phyloP scores from a whole-genome alignment of 2,888 invertebrate genomes.

The Apamea monoglypha region DNA sequence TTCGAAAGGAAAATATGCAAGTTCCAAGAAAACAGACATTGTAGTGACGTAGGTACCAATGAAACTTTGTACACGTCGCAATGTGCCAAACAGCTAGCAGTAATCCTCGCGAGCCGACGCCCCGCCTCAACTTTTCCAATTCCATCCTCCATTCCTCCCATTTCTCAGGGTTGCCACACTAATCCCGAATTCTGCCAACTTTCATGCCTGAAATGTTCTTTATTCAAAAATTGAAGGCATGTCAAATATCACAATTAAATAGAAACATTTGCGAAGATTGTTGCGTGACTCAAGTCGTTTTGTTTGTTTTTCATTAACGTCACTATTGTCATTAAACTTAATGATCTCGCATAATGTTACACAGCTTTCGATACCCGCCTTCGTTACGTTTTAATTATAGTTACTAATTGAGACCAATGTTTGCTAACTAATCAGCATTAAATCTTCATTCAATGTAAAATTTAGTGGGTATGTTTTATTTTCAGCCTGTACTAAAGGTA shows the following conservation, averaged over 20 bases:
- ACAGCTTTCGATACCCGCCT: constrained; percentile 49
- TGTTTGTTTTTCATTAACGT: constrained; percentile 64
- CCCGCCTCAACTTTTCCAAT: constrained; percentile 85
- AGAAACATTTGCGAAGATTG: constrained; percentile 59
- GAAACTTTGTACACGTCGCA: constrained; percentile 77
- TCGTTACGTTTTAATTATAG: constrained; percentile 39
- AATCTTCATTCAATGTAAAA: constrained; percentile 3
- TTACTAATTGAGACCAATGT: constrained; percentile 20
- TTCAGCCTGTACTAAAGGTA: neutral
- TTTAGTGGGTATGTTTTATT: neutral
- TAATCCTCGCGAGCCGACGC: constrained; percentile 79
- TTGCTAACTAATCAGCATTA: constrained; percentile 6
- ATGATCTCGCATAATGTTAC: constrained; percentile 50
- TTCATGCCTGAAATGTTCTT: constrained; percentile 76
- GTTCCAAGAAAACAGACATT: constrained; percentile 59
- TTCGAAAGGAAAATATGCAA: constrained; percentile 68
- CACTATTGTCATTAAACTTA: constrained; percentile 54
- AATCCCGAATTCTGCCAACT: constrained; percentile 79
- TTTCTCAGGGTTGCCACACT: constrained; percentile 81
- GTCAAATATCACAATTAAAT: constrained; percentile 75
- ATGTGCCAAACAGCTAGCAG: constrained; percentile 77
- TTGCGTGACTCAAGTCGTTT: constrained; percentile 64
- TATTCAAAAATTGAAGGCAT: constrained; percentile 75
- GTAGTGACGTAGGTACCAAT: constrained; percentile 68
- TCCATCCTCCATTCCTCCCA: constrained; percentile 75